A percentile compares a stretch with the other conserved stretches of the same genome.
These are phyloP conservation scores for Cricetomys ansorgei DNA, from an alignment of 2,113 vertebrate species.

Conservation along the genomic window DNA sequence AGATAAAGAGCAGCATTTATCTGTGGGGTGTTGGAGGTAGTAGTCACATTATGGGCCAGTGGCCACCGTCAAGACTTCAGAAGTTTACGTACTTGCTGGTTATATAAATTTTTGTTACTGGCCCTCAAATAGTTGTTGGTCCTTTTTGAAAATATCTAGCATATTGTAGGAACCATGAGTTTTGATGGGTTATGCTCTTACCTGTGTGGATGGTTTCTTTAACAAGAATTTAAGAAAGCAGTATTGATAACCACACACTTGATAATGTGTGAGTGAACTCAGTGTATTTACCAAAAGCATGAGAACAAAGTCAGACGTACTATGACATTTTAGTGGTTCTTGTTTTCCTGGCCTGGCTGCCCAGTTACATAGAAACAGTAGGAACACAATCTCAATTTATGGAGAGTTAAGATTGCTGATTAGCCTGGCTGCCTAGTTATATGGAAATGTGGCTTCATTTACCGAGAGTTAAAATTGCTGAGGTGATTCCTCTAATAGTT, in stretches of 20 bases:
- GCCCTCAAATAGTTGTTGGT: slow-evolving; percentile 9
- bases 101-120: background rate
- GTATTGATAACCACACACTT: background rate
- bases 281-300: background rate
- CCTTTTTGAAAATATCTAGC: background rate
- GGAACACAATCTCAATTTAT: background rate
- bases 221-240: slow-evolving; percentile 43
- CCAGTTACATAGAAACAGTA: background rate
- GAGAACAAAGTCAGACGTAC: background rate
- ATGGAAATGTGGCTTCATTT: background rate
- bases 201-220: slow-evolving; percentile 11
- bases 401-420: background rate
- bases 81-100: background rate
- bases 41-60: background rate
- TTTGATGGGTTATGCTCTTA: background rate
- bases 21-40: background rate
- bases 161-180: background rate
- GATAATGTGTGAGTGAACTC: background rate
- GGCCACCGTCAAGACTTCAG: background rate
- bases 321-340: background rate
- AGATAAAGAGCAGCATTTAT: background rate
- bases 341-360: background rate
- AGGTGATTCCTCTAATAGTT: background rate
- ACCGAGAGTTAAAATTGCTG: background rate
- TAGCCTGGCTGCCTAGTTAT: background rate